Conservation (phyloP, 1,140 invertebrate genomes). For the Leptinotarsa texana region DNA sequence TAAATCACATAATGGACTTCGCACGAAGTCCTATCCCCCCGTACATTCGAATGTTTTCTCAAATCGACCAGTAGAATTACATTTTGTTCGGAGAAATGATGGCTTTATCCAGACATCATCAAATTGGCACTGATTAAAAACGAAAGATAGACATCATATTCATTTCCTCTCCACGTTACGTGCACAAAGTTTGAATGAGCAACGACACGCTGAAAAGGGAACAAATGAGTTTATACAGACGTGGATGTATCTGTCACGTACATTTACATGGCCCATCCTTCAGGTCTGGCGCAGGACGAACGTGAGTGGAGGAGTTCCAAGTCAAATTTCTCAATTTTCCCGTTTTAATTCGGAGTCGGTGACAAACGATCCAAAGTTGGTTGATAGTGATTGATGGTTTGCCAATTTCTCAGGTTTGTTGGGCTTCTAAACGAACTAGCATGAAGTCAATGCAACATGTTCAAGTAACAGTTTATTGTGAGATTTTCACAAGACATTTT, state of each 20-base stretch:
- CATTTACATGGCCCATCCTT: not conserved
- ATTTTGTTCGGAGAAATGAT: not conserved
- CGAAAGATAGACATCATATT: constrained; percentile 1
- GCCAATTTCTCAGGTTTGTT: not conserved
- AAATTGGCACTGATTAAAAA: constrained; percentile 1
- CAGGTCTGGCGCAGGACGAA: not conserved
- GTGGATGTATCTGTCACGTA: constrained; percentile 7
- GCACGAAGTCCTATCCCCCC: too few relatives aligned
- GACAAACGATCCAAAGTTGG: not conserved
- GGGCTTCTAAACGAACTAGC: not conserved
- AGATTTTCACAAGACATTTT: too few relatives aligned
- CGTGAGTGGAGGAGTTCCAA: not conserved
- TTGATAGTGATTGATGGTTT: not conserved
- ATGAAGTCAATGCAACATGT: too few relatives aligned
- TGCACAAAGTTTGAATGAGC: not conserved
- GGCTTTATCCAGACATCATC: constrained; percentile 8
- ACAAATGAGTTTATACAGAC: constrained; percentile 3
- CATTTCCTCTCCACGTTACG: not conserved
- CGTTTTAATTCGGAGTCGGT: constrained; percentile 1
- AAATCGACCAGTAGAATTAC: not conserved
- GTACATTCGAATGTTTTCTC: not conserved
- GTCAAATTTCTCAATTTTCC: constrained; percentile 1
- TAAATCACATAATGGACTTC: too few relatives aligned
- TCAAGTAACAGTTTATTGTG: too few relatives aligned
- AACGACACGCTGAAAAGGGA: constrained; percentile 3